phyloP scores from a whole-genome alignment of 2,113 vertebrate genomes.

The Boulengerochromis microlepis region DNA sequence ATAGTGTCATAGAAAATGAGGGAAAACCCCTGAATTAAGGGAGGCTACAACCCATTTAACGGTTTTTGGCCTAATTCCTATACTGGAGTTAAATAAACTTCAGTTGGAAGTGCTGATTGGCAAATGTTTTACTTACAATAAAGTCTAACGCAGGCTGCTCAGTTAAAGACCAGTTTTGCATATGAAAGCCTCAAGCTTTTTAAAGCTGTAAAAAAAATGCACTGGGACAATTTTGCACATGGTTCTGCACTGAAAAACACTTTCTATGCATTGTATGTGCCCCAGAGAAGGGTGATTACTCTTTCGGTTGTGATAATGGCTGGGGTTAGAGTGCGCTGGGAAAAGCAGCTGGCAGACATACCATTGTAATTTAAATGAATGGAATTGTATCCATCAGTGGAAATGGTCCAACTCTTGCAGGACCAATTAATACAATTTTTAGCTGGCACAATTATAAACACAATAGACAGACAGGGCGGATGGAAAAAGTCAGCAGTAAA shows the following conservation, averaged over 20 bases:
- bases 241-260: slow-evolving; percentile 54
- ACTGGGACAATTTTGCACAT: slow-evolving; percentile 39
- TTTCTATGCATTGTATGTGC: slow-evolving; percentile 49
- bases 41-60: slow-evolving; percentile 53
- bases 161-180: slow-evolving; percentile 53
- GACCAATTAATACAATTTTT: slow-evolving; percentile 56
- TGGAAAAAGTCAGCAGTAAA: slow-evolving; percentile 44
- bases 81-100: slow-evolving; percentile 62
- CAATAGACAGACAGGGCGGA: slow-evolving; percentile 15
- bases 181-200: slow-evolving; percentile 57
- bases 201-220: slow-evolving; percentile 40
- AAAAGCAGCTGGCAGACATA: slow-evolving; percentile 64
- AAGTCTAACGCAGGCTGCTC: slow-evolving; percentile 35
- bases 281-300: slow-evolving; percentile 51
- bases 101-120: slow-evolving; percentile 45
- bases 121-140: slow-evolving; percentile 31
- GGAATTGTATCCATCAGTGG: slow-evolving; percentile 48
- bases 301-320: slow-evolving; percentile 63
- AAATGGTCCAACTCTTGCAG: slow-evolving; percentile 32
- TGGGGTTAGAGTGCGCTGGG: slow-evolving; percentile 59
- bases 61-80: slow-evolving; percentile 46
- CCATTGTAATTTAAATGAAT: slow-evolving; percentile 69
- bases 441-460: slow-evolving; percentile 24
- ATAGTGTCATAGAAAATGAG: slow-evolving; percentile 63
- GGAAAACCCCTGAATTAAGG: slow-evolving; percentile 45